These are phyloP conservation scores for Lutraria rhynchaena DNA, from an alignment of 1,140 invertebrate genomes.

Conservation along the genomic window DNA sequence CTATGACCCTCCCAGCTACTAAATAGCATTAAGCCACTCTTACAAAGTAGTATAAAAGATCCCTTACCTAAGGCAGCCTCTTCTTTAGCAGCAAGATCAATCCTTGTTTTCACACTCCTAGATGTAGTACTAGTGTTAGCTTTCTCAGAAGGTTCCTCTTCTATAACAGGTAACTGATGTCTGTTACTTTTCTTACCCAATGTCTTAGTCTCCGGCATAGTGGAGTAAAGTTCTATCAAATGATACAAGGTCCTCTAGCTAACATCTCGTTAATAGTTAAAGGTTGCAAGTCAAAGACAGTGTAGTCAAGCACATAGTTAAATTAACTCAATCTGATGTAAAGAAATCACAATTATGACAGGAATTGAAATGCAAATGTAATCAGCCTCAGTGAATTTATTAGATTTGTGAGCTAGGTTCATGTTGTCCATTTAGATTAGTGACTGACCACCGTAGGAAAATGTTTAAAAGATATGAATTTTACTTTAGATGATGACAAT, in stretches of 20 bases:
- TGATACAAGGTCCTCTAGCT: constrained; percentile 97
- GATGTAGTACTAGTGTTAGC: constrained; percentile 62
- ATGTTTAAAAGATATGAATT: no score
- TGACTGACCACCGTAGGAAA: no score
- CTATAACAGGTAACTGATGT: constrained; percentile 75
- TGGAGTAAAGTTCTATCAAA: constrained; percentile 95
- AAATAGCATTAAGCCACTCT: no score
- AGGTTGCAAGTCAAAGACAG: no score
- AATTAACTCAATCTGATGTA: no score
- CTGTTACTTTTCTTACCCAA: constrained; percentile 85
- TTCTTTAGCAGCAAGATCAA: constrained; percentile 55
- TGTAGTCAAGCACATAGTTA: no score
- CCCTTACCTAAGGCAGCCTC: constrained; percentile 60
- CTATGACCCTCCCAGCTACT: no score
- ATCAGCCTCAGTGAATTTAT: no score
- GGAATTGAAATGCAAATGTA: no score
- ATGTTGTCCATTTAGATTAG: not conserved
- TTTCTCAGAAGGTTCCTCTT: constrained; percentile 71
- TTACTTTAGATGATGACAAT: constrained; percentile 36
- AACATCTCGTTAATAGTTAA: no score
- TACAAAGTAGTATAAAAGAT: no score
- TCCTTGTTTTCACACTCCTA: constrained; percentile 57
- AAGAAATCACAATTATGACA: no score
- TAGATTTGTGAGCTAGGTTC: not conserved
- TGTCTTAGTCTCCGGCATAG: constrained; percentile 96